Base-by-base conservation (phyloP, 2,888 invertebrate genomes). In the Troides aeacus region DNA sequence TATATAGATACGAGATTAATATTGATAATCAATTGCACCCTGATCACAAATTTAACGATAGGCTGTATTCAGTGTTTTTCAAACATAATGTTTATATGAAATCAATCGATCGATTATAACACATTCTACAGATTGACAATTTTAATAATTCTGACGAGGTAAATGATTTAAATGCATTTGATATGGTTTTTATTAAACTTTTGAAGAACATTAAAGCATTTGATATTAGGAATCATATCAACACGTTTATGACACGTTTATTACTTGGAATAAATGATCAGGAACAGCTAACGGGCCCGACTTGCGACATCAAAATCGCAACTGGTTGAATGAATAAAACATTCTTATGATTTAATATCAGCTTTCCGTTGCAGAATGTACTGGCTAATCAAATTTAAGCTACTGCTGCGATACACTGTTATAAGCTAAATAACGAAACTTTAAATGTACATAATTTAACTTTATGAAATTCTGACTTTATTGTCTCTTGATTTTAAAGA, bases 271-370 rank as follows among this genome's bases (percentile, higher is more conserved):
- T 83, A 84, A 86, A 66, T 69, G 71, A 67, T 82, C 83, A 88
- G 88, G 87, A 87, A 87, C 84, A 73, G 73, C 69, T 72, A 70
- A 71, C 74, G 71, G 74, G 68, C 69, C 73, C 63, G 71, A 74
- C 78, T 89, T 88, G 80, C 89, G 80, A 89, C 88, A 89, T 87
- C 84, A 81, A 87, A 86, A 85, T 84, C 82, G 79, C 83, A 81
- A 83, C 85, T 86, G 83, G 82, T 84, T 82, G 77, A 79, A 89
- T 90, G 87, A 89, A 90, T 90, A 86, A 90, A 81, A 86, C 86
- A 90, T 86, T 76, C 77, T 79, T 85, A 83, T 85, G 85, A 85
- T 87, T 84, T 83, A 84, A 86, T 85, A 86, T 83, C 84, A 81
- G 83, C 83, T 84, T 80, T 77, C 76, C 74, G 73, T 74, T 78